Evolutionary conservation across 1,140 invertebrate genomes (phyloP), one percentile per base, ranked within the genome.

Genomic region (Pseudachorutes palmiensis): DNA sequence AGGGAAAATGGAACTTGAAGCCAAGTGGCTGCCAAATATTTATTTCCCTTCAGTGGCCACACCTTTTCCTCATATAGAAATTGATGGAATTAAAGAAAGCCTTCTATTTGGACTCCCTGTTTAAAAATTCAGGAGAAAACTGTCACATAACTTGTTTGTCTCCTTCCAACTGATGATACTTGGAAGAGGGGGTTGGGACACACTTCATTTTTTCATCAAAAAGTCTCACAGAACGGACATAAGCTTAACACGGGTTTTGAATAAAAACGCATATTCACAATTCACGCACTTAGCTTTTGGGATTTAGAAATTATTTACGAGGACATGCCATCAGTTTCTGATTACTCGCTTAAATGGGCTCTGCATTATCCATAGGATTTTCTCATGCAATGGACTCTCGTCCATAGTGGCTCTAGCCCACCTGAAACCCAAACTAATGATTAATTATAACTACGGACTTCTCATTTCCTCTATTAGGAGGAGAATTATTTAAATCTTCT

Each of bases 291-390:
- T 45, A 19, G 36, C 9, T 9, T 19, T 19, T 45, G 36, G 36
- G n/a, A n/a, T n/a, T 45, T 45, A 45, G 36, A 45, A 45, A 45
- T 45, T 45, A 45, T 45, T 45, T 45, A 45, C n/a, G n/a, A n/a
- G 19, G 36, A 45, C 36, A 12, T 45, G 36, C 36, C 36, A 45
- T 45, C 36, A 45, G 36, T 12, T 19, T 9, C 36, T 45, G 36
- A 45, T 45, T 45, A 45, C 36, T 45, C 19, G 36, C 36, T 45
- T 45, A 45, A 45, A 45, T 45, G 36, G 9, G 9, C 36, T 19
- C 9, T 45, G 9, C 9, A 45, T 45, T 45, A 45, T 45, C 36
- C 36, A 45, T 45, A 45, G 36, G 36, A 45, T 19, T 9, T 12
- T 9, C 36, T 9, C 9, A 45, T 9, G 36, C n/a, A n/a, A n/a